Percentiles rank a stretch among this genome's conserved stretches.
phyloP scores from a whole-genome alignment of 2,888 invertebrate species.

The Brachypterus glaber region DNA sequence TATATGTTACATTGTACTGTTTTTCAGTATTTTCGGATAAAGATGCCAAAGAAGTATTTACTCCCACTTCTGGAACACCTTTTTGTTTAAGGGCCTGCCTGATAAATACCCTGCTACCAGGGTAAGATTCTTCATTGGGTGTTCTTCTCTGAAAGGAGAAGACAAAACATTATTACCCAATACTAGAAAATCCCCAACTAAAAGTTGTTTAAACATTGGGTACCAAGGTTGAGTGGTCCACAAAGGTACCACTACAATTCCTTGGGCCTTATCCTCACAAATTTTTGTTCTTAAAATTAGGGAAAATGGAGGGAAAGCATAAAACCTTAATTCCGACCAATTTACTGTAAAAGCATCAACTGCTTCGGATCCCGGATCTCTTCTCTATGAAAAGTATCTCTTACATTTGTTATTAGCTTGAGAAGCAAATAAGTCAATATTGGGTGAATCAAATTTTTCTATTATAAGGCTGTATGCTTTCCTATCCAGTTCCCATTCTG shows the following conservation, averaged over 20 bases:
- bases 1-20: not conserved
- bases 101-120: slow-evolving; percentile 11
- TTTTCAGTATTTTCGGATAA: not conserved
- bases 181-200: slow-evolving; percentile 1
- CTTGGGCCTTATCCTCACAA: slow-evolving; percentile 16
- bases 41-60: slow-evolving; percentile 2
- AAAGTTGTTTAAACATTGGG: slow-evolving; percentile 9
- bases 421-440: no score
- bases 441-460: no score
- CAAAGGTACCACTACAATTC: slow-evolving; percentile 9
- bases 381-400: no score
- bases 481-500: no score
- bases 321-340: slow-evolving; percentile 14
- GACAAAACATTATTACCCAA: slow-evolving; percentile 7
- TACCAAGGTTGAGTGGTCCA: slow-evolving; percentile 15
- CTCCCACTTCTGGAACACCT: slow-evolving; percentile 5
- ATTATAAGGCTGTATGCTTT: no score
- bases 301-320: slow-evolving; percentile 23
- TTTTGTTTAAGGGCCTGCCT: slow-evolving; percentile 7
- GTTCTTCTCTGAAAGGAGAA: slow-evolving; percentile 18
- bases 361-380: no score
- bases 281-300: slow-evolving; percentile 24
- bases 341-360: no score
- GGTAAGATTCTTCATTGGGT: slow-evolving; percentile 16
- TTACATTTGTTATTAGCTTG: no score